Conservation (phyloP, 2,888 invertebrate genomes). For the Conistra vaccinii region DNA sequence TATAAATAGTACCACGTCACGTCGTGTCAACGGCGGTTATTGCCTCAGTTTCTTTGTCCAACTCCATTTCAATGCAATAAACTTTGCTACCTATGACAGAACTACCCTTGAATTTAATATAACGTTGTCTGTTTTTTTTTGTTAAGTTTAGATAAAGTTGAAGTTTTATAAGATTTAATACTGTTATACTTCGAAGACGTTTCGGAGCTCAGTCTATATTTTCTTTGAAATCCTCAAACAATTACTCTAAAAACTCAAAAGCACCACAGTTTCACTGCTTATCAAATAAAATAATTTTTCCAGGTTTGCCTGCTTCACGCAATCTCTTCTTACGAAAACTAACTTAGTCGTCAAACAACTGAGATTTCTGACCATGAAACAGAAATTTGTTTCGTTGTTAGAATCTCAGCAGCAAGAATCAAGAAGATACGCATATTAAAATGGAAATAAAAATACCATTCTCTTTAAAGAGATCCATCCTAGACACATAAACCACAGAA, state of each 20-base stretch:
- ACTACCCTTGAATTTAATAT: neutral
- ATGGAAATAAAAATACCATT: neutral
- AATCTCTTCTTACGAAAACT: too few relatives aligned
- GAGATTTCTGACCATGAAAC: too few relatives aligned
- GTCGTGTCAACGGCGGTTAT: slow-evolving; percentile 26
- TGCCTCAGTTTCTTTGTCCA: slow-evolving; percentile 25
- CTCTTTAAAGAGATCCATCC: too few relatives aligned
- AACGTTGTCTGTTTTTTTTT: neutral
- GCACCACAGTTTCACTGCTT: neutral
- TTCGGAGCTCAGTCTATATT: neutral
- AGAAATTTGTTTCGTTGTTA: too few relatives aligned
- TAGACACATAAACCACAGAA: neutral
- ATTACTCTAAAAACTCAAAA: too few relatives aligned
- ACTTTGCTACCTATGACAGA: slow-evolving; percentile 9
- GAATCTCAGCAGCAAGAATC: too few relatives aligned
- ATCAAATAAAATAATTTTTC: neutral
- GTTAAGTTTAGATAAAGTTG: neutral
- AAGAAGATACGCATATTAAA: neutral
- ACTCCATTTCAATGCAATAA: slow-evolving; percentile 35
- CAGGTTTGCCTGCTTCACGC: neutral
- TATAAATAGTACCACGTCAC: neutral
- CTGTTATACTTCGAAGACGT: neutral
- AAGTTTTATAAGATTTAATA: neutral
- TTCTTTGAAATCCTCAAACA: neutral
- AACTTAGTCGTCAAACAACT: too few relatives aligned